Percentiles rank a stretch among this genome's conserved stretches.
Conservation (phyloP, 1,140 invertebrate species). For the Heliconius nattereri region DNA sequence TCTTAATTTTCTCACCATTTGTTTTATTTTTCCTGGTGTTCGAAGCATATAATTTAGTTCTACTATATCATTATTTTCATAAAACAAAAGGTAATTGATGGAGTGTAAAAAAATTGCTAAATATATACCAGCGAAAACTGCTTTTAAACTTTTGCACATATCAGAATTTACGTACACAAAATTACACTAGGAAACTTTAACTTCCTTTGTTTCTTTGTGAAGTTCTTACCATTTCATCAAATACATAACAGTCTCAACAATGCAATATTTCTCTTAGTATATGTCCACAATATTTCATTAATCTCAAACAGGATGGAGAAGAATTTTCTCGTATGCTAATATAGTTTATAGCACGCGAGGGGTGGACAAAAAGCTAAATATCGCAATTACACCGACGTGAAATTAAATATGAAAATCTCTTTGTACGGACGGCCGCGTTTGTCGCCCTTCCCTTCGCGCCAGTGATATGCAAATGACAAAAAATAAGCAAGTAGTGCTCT, state of each 20-base stretch:
- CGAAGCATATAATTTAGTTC: slow-evolving; percentile 53
- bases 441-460: slow-evolving; percentile 41
- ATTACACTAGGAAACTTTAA: not conserved
- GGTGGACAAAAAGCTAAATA: slow-evolving; percentile 17
- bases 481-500: slow-evolving; percentile 61
- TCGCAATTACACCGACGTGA: slow-evolving; percentile 70
- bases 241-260: slow-evolving; percentile 19
- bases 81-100: slow-evolving; percentile 41
- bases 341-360: slow-evolving; percentile 29
- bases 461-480: slow-evolving; percentile 65
- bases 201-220: slow-evolving; percentile 29
- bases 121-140: slow-evolving; percentile 47
- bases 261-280: not conserved
- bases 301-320: not conserved
- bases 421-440: slow-evolving; percentile 50
- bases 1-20: slow-evolving; percentile 43
- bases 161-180: slow-evolving; percentile 22
- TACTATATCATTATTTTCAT: slow-evolving; percentile 43
- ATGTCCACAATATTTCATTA: slow-evolving; percentile 22
- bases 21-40: slow-evolving; percentile 37
- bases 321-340: slow-evolving; percentile 21
- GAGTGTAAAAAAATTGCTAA: slow-evolving; percentile 49
- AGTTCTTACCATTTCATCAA: not conserved
- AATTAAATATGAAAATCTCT: slow-evolving; percentile 75
- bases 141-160: slow-evolving; percentile 54